Base-by-base conservation (phyloP, 2,888 invertebrate genomes). In the Cryptops parisi region DNA sequence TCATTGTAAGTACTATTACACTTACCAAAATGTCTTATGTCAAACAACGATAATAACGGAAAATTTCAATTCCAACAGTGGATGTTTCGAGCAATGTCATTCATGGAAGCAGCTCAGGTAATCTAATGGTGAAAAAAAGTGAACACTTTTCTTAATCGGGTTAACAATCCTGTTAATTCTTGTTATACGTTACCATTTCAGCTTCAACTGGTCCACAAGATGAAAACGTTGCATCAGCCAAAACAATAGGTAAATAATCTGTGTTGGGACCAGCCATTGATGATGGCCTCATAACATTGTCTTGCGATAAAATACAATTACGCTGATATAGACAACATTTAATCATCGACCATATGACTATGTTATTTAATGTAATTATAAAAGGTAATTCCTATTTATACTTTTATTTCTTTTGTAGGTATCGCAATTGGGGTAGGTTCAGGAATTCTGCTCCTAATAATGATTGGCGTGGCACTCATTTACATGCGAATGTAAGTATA, bases 1-100 rank as follows among this genome's bases (percentile, higher is more conserved):
- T 66, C 81, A 86, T 76, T 88, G 88, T 89, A 71, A 77, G 63
- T 58, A 38, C 15, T 15, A 9, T 15, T n/a, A n/a, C n/a, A n/a
- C n/a, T n/a, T n/a, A n/a, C n/a, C n/a, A n/a, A 26, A 24, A n/a
- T 24, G n/a, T 41, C n/a, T n/a, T n/a, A 41, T 41, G 43, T n/a
- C 33, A 6, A n/a, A n/a, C n/a, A n/a, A n/a, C n/a, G n/a, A n/a
- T n/a, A n/a, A n/a, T n/a, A 33, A 33, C 33, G 33, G 24, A 46
- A 21, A 46, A 9, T 9, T 46, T 46, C 12, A 19, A 22, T 46
- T 50, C 33, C 23, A 17, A 19, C 33, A 52, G 52, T 52, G 24
- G 45, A 52, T 52, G 22, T 33, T n/a, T 27, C n/a, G n/a, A 52
- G 26, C 25, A 52, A 52, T 22, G 22, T 23, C 27, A 48, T 48